Conservation (phyloP, 2,888 invertebrate genomes). For the Temnothorax rugatulus region DNA sequence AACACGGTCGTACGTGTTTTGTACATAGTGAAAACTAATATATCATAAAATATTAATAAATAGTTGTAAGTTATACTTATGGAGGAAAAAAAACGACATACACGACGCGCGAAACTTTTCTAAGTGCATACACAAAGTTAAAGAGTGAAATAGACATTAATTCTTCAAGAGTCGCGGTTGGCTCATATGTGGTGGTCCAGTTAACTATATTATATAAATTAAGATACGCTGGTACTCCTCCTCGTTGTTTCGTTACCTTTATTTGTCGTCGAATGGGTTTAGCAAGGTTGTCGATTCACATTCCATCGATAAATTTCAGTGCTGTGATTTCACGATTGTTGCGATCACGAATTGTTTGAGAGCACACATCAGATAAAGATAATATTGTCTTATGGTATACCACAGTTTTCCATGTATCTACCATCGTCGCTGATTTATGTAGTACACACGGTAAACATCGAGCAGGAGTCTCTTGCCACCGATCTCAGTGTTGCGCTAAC, state of each 20-base stretch:
- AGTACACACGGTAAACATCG: constrained; percentile 70
- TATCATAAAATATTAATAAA: constrained; percentile 82
- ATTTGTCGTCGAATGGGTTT: constrained; percentile 45
- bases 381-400: not conserved
- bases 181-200: constrained; percentile 79
- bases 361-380: constrained; percentile 7
- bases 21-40: constrained; percentile 83
- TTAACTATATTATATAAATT: constrained; percentile 81
- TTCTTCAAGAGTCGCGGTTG: constrained; percentile 77
- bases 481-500: constrained; percentile 83
- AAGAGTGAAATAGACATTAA: constrained; percentile 70
- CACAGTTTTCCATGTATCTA: constrained; percentile 9
- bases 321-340: constrained; percentile 37
- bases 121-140: constrained; percentile 74
- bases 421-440: constrained; percentile 51
- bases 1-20: constrained; percentile 79
- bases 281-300: constrained; percentile 42
- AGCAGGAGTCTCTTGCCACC: constrained; percentile 81
- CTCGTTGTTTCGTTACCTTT: constrained; percentile 70
- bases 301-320: constrained; percentile 64
- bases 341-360: constrained; percentile 31
- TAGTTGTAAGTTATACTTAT: constrained; percentile 73
- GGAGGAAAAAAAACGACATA: constrained; percentile 58
- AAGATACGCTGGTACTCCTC: constrained; percentile 80
- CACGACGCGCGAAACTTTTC: constrained; percentile 69